Base-by-base conservation (phyloP, 2,797 vertebrate genomes). In the Holocentrus rufus region DNA sequence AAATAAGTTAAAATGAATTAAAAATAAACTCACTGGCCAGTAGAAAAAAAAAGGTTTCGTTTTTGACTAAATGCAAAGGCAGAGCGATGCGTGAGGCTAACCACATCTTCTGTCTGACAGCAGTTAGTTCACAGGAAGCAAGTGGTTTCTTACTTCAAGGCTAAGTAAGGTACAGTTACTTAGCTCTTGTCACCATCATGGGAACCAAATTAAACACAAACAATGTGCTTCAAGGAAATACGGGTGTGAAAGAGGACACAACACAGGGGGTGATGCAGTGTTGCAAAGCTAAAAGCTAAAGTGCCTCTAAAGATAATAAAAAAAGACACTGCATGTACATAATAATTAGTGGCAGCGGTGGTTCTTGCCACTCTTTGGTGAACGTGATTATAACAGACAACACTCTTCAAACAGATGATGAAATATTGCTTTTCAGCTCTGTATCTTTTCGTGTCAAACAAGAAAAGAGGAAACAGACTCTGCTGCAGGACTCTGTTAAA, bases 101-200 rank as follows among this genome's bases (percentile, higher is more conserved):
- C 7, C n/a, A n/a, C 31, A 18, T 5, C 9, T 50, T 0, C 9
- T 11, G 9, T 39, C 9, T 39, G 7, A 13, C 9, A 3, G 9
- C 36, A 7, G 55, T 34, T 54, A 81, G 46, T n/a, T 7, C 7
- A 69, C 71, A 84, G 80, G 72, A 79, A 80, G 50, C 66, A 31
- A 55, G 7, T 1, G 2, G 0, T 22, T 1, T n/a, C 8, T 22
- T 6, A 1, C 0, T 31, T 56, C 1, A 22, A 9, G 3, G 5
- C 0, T 44, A 39, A 42, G 0, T n/a, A 20, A 5, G 5, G 5
- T 13, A 47, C 63, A 8, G 3, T 39, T 52, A 5, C 44, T 46
- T 14, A 14, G 13, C 44, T 34, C 6, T 31, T 50, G 17, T 1
- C 52, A 14, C 0, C n/a, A 7, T 22, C 2, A 10, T 14, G 6